phyloP scores from a whole-genome alignment of 2,888 invertebrate genomes.

The Eledone cirrhosa region DNA sequence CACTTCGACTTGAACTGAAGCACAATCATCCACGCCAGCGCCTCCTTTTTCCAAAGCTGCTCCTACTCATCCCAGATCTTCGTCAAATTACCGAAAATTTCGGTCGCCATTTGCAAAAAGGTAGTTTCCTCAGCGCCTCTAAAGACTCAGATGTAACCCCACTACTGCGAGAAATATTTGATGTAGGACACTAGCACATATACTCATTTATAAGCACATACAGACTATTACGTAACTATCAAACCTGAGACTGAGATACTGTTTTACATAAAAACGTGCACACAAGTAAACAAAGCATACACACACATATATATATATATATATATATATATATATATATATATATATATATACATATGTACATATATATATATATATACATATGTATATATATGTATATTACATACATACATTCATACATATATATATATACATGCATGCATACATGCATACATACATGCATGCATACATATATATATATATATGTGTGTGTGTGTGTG shows the following conservation, averaged over 20 bases:
- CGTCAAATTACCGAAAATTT: conserved; percentile 55
- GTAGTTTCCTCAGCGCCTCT: conserved; percentile 44
- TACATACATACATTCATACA: not conserved
- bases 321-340: not conserved
- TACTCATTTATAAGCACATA: not conserved
- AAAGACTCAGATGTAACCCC: conserved; percentile 48
- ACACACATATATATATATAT: not conserved
- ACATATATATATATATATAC: too few species aligned
- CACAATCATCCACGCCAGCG: conserved; percentile 57
- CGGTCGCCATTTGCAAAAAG: conserved; percentile 42
- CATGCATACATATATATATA: not conserved
- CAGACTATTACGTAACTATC: not conserved
- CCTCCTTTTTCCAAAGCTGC: conserved; percentile 50
- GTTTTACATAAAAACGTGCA: not conserved
- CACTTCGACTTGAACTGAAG: conserved; percentile 53
- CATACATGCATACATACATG: not conserved
- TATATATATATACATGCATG: not conserved
- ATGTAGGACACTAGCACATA: conserved; percentile 35
- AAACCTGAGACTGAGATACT: not conserved
- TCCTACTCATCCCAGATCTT: conserved; percentile 53
- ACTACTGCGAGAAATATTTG: conserved; percentile 53
- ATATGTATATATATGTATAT: not conserved
- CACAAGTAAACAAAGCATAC: not conserved
- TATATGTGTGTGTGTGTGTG: not conserved
- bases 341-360: too few species aligned